Evolutionary conservation across 2,113 vertebrate species (phyloP), one percentile per base, ranked within the genome.

Genomic region (Camarhynchus parvulus): DNA sequence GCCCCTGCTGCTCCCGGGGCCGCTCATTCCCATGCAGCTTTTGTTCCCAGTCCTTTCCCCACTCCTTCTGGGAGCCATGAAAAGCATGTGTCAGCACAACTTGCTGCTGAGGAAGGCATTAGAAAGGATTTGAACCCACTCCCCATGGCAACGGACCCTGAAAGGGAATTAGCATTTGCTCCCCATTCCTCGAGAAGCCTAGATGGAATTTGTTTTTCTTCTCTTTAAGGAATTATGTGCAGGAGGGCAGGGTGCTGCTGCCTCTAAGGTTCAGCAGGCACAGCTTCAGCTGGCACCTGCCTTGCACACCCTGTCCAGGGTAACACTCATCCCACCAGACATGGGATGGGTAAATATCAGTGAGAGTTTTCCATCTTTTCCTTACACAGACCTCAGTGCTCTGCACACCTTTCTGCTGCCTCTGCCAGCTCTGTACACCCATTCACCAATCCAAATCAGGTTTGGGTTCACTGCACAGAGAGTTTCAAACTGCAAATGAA

Each of bases 131-230:
- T 92, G 87, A 94, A 94, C 89, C 14, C 50, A 90, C 92, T 97
- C 39, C 95, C 96, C 96, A 95, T 95, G 94, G 96, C 96, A 97
- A 97, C 96, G 59, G 87, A 67, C 93, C 88, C 87, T 89, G 93
- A 94, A 96, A 96, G 64, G 67, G 91, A 97, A 97, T 96, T 95
- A 96, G 96, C 95, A 95, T 95, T 95, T 94, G 84, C 93, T 92
- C 84, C 87, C 89, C 67, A 63, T 87, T 95, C 91, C 94, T 96
- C 78, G 5, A 94, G 84, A 69, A 79, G 84, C 87, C 89, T n/a
- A 73, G 52, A 49, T 30, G 91, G 94, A 91, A 91, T 95, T 72
- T 83, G 80, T 23, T 94, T 96, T 69, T 33, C 78, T 85, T 70
- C 46, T 33, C 13, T 50, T 64, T 28, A 61, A 58, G 50, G 67